Conservation (phyloP, 2,888 invertebrate species). For the Acleris emargana region DNA sequence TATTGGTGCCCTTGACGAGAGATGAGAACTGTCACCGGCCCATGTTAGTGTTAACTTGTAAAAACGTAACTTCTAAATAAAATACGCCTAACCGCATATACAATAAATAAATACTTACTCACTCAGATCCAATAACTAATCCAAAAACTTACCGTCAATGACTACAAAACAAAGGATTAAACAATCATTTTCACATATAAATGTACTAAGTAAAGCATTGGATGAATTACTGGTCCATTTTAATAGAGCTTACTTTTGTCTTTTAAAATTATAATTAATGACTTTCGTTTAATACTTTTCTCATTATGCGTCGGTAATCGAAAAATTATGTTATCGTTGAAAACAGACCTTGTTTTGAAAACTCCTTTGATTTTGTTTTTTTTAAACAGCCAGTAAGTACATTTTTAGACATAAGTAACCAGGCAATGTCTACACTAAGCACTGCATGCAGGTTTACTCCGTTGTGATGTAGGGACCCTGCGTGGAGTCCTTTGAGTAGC, state of each 20-base stretch:
- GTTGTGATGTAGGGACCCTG: too few species aligned
- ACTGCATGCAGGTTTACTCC: too few species aligned
- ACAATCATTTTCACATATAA: neutral
- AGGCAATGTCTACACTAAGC: neutral
- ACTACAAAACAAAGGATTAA: too few species aligned
- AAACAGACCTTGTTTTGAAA: conserved; percentile 18
- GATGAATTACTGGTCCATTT: conserved; percentile 22
- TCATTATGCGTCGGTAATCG: conserved; percentile 31
- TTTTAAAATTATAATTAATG: conserved; percentile 28
- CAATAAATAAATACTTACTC: too few species aligned
- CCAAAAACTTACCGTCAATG: neutral
- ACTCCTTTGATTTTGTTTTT: conserved; percentile 7
- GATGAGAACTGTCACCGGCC: too few species aligned
- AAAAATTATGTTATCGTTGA: conserved; percentile 24
- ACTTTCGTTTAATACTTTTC: conserved; percentile 28
- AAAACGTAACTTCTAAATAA: too few species aligned
- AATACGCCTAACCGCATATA: too few species aligned
- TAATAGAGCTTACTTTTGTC: conserved; percentile 27
- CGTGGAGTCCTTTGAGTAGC: too few species aligned
- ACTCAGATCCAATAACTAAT: neutral
- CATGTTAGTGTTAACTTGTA: too few species aligned
- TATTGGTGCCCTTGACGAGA: too few species aligned
- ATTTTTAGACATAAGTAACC: conserved; percentile 22
- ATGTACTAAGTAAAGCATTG: conserved; percentile 2
- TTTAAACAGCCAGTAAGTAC: neutral